phyloP scores from a whole-genome alignment of 2,888 invertebrate species.

The Baccha elongata region DNA sequence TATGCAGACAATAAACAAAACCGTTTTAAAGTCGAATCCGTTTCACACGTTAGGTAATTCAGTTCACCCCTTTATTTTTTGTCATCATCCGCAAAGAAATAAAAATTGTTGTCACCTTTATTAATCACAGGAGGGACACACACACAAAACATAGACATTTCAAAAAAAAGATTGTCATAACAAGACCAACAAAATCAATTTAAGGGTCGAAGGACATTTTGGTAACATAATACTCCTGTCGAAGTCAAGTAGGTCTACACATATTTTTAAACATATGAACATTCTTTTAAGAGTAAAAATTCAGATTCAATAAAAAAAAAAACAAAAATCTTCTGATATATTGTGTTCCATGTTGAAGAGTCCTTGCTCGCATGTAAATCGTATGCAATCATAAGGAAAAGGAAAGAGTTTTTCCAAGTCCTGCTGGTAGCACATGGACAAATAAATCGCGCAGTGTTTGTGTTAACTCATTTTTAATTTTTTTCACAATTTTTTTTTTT shows the following conservation, averaged over 20 bases:
- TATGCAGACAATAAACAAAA: background rate
- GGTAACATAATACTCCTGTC: constrained; percentile 23
- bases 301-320: constrained; percentile 14
- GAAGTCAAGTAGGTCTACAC: constrained; percentile 47
- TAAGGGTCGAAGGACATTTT: constrained; percentile 54
- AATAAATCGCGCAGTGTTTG: constrained; percentile 52
- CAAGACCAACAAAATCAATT: constrained; percentile 64
- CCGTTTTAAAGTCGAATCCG: constrained; percentile 12
- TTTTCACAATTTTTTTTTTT: constrained; percentile 19
- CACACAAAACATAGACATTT: background rate
- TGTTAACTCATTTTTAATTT: constrained; percentile 46
- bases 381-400: constrained; percentile 20
- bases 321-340: constrained; percentile 55
- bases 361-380: constrained; percentile 49
- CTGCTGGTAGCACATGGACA: constrained; percentile 62
- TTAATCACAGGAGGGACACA: constrained; percentile 38
- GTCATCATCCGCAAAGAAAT: too few species aligned
- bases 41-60: constrained; percentile 60
- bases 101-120: constrained; percentile 41
- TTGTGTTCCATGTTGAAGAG: constrained; percentile 43
- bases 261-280: background rate
- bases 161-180: constrained; percentile 46
- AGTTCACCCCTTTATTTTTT: constrained; percentile 45
- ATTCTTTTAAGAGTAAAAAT: constrained; percentile 16
- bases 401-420: constrained; percentile 25